Percentiles rank a stretch among this genome's conserved stretches.
phyloP scores from a whole-genome alignment of 1,140 invertebrate genomes.

The Homalodisca vitripennis region DNA sequence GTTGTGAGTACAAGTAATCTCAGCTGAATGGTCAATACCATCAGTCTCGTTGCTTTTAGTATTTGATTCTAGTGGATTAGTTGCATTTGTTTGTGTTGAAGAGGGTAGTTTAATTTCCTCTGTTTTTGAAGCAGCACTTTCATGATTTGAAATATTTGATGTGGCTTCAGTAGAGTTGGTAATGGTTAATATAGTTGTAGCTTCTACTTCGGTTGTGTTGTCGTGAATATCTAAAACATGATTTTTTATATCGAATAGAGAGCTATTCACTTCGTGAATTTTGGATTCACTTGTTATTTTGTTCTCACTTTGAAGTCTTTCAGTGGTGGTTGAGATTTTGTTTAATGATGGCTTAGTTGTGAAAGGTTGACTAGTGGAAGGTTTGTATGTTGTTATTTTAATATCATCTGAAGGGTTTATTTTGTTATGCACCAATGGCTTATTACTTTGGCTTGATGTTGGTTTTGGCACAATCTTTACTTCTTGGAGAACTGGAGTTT shows the following conservation, averaged over 20 bases:
- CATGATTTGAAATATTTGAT: not conserved
- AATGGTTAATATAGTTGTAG: not conserved
- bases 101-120: not conserved
- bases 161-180: not conserved
- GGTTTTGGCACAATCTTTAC: constrained; percentile 8
- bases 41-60: not conserved
- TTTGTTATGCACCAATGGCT: not conserved
- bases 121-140: constrained; percentile 3
- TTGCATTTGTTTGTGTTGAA: not conserved
- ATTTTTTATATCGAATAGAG: constrained; percentile 10
- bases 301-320: not conserved
- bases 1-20: not conserved
- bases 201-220: not conserved
- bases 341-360: constrained; percentile 4
- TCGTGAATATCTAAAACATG: not conserved
- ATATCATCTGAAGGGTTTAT: constrained; percentile 9
- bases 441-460: not conserved
- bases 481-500: constrained; percentile 2
- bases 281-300: constrained; percentile 16
- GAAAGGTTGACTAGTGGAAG: constrained; percentile 15
- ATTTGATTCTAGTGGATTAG: not conserved
- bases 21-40: not conserved
- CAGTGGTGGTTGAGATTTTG: constrained; percentile 15
- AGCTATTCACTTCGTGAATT: constrained; percentile 17
- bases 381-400: constrained; percentile 19